Conservation (phyloP, 2,113 vertebrate species). For the Gavialis gangeticus region DNA sequence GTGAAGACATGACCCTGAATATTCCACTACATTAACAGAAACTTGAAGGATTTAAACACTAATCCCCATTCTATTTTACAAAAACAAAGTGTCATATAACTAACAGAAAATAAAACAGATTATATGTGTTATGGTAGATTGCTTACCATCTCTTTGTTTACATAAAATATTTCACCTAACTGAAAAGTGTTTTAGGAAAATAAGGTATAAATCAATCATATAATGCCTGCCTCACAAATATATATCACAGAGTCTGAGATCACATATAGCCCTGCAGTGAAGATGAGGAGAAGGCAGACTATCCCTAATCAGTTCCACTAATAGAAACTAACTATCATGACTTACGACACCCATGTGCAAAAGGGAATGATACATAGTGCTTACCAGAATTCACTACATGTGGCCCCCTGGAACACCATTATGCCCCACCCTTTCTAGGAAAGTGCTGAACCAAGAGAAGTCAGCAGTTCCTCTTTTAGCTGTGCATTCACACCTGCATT, state of each 20-base stretch:
- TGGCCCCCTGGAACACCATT: background rate
- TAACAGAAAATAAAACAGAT: background rate
- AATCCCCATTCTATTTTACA: background rate
- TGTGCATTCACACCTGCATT: background rate
- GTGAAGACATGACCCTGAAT: background rate
- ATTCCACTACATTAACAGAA: background rate
- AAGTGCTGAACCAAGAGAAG: background rate
- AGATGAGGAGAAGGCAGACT: background rate
- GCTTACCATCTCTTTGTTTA: background rate
- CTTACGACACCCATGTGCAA: background rate
- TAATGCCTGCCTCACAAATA: background rate
- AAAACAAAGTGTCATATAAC: background rate
- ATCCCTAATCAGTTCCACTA: background rate
- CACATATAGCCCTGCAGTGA: background rate
- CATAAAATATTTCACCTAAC: background rate
- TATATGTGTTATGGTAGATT: background rate
- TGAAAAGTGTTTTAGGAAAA: background rate
- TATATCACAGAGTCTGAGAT: background rate
- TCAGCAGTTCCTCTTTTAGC: background rate
- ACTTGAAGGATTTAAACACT: background rate
- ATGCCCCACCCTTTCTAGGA: background rate
- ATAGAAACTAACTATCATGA: background rate
- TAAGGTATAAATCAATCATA: background rate
- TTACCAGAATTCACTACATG: background rate
- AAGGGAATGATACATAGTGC: background rate